Evolutionary conservation across 2,888 invertebrate species (phyloP).

Genomic region (Leptothorax acervorum): DNA sequence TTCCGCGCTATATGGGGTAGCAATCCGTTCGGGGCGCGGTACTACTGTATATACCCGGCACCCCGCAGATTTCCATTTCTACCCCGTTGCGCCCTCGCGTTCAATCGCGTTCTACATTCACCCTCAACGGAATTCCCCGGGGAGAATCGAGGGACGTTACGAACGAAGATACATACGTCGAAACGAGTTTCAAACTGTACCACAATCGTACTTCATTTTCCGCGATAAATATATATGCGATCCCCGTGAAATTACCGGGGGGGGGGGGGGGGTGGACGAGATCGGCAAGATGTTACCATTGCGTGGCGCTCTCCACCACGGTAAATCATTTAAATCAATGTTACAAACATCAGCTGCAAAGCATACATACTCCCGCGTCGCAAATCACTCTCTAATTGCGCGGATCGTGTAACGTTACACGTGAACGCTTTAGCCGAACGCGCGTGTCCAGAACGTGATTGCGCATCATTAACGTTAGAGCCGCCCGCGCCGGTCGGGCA

Average conservation of each 20-base stretch:
- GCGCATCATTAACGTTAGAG: constrained; percentile 47
- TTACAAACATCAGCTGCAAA: neutral
- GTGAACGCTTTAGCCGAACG: constrained; percentile 23
- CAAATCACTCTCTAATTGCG: constrained; percentile 10
- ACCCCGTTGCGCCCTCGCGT: constrained; percentile 6
- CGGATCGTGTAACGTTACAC: neutral
- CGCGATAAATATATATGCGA: neutral
- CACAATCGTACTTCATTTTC: neutral
- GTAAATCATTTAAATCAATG: constrained; percentile 30
- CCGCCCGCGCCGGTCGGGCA: neutral
- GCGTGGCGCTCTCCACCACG: neutral
- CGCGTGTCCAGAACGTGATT: constrained; percentile 27
- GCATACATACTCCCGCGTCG: neutral
- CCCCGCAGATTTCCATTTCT: constrained; percentile 46
- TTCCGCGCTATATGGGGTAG: constrained; percentile 28
- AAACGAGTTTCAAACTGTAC: neutral
- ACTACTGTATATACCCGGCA: constrained; percentile 1
- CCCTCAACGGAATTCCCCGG: neutral
- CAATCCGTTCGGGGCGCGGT: neutral
- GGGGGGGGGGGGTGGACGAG: no score
- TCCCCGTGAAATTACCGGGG: neutral
- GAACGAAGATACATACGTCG: neutral
- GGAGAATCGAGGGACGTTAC: neutral
- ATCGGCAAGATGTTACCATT: neutral
- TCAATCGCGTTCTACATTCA: constrained; percentile 8